These are phyloP conservation scores for Tanytarsus gracilentus DNA, from an alignment of 2,888 invertebrate genomes.

Conservation along the genomic window DNA sequence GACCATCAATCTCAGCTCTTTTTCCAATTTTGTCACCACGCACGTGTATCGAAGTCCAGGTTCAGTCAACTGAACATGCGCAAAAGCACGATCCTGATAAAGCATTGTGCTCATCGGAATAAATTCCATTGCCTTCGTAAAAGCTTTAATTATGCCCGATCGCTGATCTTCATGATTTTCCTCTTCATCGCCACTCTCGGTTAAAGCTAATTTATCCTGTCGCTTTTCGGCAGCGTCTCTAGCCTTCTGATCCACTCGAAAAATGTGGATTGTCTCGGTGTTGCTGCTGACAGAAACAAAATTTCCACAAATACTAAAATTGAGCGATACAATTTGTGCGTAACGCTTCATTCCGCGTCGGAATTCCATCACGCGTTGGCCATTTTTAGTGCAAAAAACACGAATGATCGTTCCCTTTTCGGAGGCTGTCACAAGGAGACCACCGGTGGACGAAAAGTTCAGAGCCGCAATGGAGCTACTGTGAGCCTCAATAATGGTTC, in stretches of 20 bases:
- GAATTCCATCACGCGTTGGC: slow-evolving; percentile 42
- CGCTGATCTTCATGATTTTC: slow-evolving; percentile 1
- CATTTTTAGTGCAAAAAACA: slow-evolving; percentile 42
- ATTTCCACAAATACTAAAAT: slow-evolving; percentile 39
- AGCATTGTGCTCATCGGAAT: slow-evolving; percentile 42
- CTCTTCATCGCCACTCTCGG: slow-evolving; percentile 22
- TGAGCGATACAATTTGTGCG: slow-evolving; percentile 41
- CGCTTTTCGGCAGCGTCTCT: slow-evolving; percentile 38
- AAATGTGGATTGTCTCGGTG: slow-evolving; percentile 43
- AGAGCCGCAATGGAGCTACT: slow-evolving; percentile 41
- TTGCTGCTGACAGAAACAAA: slow-evolving; percentile 42
- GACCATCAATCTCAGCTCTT: slow-evolving; percentile 39
- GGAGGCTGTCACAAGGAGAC: slow-evolving; percentile 41
- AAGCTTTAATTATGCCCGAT: slow-evolving; percentile 12
- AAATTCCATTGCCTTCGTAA: slow-evolving; percentile 40
- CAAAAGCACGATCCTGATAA: slow-evolving; percentile 42
- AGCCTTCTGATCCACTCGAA: slow-evolving; percentile 39
- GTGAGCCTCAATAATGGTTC: slow-evolving; percentile 40
- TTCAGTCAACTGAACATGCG: slow-evolving; percentile 39
- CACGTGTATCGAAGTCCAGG: slow-evolving; percentile 41
- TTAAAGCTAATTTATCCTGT: slow-evolving; percentile 28
- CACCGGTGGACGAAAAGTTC: slow-evolving; percentile 40
- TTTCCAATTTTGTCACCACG: slow-evolving; percentile 39
- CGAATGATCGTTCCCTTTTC: slow-evolving; percentile 44
- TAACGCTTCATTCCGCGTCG: slow-evolving; percentile 42